Evolutionary conservation across 2,888 invertebrate species (phyloP).

Genomic region (Rhimphoctona megacephalus): DNA sequence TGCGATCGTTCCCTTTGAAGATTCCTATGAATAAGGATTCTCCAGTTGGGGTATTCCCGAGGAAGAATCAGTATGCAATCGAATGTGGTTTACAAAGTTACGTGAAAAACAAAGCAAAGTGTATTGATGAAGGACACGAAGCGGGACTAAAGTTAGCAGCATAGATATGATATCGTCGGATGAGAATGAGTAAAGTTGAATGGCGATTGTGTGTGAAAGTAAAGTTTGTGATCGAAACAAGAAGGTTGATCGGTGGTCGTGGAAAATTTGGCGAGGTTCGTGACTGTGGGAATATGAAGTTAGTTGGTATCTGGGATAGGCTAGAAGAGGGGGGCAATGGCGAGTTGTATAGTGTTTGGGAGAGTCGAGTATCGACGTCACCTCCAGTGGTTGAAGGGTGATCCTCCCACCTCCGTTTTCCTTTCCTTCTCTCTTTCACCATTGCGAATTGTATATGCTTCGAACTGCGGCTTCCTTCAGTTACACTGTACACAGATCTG

Average conservation of each 20-base stretch:
- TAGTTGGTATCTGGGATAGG: conserved; percentile 54
- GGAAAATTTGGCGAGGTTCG: conserved; percentile 57
- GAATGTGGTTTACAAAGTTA: conserved; percentile 4
- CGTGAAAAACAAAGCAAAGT: background rate
- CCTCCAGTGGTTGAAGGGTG: conserved; percentile 79
- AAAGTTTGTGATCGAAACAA: conserved; percentile 59
- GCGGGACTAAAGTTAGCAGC: background rate
- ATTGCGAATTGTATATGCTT: conserved; percentile 80
- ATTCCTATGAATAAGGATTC: background rate
- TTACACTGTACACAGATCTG: conserved; percentile 71
- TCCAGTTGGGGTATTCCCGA: background rate
- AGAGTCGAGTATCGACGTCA: conserved; percentile 80
- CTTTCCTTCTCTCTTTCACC: conserved; percentile 68
- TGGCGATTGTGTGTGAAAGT: conserved; percentile 59
- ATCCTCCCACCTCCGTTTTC: conserved; percentile 18
- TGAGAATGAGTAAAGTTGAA: conserved; percentile 58
- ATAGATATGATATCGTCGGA: conserved; percentile 31
- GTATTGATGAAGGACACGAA: conserved; percentile 22
- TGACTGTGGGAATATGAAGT: conserved; percentile 62
- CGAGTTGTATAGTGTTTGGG: conserved; percentile 40
- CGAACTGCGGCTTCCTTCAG: conserved; percentile 72
- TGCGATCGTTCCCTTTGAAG: background rate
- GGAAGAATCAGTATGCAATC: background rate
- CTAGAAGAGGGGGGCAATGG: conserved; percentile 34
- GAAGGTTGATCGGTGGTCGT: conserved; percentile 22